Conservation (phyloP, 2,113 vertebrate species). For the Hemiscyllium ocellatum region DNA sequence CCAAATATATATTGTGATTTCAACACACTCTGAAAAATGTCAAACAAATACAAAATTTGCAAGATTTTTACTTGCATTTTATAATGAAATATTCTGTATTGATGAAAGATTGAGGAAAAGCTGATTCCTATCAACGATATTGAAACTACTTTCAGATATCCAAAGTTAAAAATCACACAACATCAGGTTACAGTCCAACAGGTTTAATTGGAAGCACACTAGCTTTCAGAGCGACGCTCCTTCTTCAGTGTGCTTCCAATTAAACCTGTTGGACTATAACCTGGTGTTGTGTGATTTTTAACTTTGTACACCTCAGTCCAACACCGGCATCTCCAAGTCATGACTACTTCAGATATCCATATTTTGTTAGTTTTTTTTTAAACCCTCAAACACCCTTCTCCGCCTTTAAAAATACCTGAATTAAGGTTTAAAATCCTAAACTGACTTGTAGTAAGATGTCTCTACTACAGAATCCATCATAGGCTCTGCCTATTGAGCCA, state of each 20-base stretch:
- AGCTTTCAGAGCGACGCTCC: no score
- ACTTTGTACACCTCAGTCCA: no score
- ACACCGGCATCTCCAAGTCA: no score
- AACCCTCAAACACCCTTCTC: no score
- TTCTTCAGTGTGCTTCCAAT: no score
- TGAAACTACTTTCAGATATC: not conserved
- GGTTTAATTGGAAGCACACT: no score
- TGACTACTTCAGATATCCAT: not conserved
- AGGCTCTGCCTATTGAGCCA: not conserved
- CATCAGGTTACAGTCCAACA: no score
- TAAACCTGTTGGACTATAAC: no score
- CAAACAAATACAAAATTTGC: not conserved
- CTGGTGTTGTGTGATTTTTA: no score
- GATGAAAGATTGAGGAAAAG: not conserved
- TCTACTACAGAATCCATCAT: not conserved
- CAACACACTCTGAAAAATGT: not conserved
- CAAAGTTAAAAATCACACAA: no score
- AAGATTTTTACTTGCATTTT: not conserved
- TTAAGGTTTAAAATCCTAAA: not conserved
- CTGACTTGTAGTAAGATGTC: not conserved
- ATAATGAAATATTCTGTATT: not conserved
- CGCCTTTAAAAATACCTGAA: not conserved
- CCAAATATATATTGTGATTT: not conserved
- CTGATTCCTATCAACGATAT: not conserved
- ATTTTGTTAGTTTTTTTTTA: not conserved